Evolutionary conservation across 2,797 vertebrate genomes (phyloP), one percentile per base, ranked within the genome.

Genomic region (Gila robusta): DNA sequence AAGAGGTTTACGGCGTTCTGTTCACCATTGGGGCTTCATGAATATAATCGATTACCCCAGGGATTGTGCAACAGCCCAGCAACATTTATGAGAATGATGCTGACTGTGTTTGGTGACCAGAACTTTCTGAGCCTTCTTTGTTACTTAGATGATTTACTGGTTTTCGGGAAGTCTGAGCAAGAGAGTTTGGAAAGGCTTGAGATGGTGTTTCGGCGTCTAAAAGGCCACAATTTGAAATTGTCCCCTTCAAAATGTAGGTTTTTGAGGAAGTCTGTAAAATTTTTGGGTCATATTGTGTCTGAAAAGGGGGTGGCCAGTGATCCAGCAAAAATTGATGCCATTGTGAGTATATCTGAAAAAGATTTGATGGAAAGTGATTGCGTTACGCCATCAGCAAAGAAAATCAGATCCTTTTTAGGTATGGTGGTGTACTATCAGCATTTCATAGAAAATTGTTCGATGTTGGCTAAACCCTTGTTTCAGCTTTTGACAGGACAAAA

Each of bases 371-470:
- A 41, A 2, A 64, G 4, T 64, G 77, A 64, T 6, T 11, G 35
- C 11, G 54, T 79, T 79, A 79, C 76, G 2, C 23, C 37, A 26
- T 79, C 77, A 0, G 23, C 14, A 2, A 10, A n/a, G 3, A 79
- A 62, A 28, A 64, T 64, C 23, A 64, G 35, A 3, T 79, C 37
- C 23, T 64, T 79, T 44, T 62, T 79, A 62, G 54, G 56, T 5
- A 66, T 64, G 77, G 77, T 44, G 8, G 14, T 66, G 39, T 79
- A 64, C 14, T 79, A 41, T 12, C 37, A 66, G 39, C 59, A 79
- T 44, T 79, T 79, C 59, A 79, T 79, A 21, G 37, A 79, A 5
- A 79, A 66, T 66, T 79, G 59, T 2, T 79, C 39, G 0, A 19
- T 28, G 8, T 0, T 79, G 16, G 78, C 78, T 44, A 66, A 79